phyloP scores from a whole-genome alignment of 2,888 invertebrate species.

The Tolmerus cingulatus region DNA sequence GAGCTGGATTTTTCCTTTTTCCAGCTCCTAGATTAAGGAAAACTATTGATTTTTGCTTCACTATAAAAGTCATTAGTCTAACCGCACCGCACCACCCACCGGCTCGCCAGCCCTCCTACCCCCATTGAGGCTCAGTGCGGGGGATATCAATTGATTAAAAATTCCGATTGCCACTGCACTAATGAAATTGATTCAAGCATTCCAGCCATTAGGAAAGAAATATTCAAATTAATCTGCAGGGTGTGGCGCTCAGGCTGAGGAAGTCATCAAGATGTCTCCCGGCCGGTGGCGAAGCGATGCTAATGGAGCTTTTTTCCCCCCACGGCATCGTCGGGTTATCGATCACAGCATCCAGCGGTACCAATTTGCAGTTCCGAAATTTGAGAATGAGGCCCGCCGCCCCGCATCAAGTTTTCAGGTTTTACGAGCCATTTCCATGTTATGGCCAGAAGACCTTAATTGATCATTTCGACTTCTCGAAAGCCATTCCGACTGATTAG shows the following conservation, averaged over 20 bases:
- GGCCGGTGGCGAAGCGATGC: background rate
- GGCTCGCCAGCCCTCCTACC: background rate
- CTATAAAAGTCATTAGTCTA: conserved; percentile 47
- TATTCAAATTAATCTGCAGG: conserved; percentile 35
- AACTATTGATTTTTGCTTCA: conserved; percentile 46
- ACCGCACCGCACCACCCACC: conserved; percentile 32
- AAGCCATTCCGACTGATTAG: background rate
- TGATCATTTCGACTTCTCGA: background rate
- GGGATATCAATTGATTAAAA: conserved; percentile 25
- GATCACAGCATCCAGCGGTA: background rate
- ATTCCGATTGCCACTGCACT: conserved; percentile 40
- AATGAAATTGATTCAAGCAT: conserved; percentile 42
- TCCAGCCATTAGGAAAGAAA: conserved; percentile 31
- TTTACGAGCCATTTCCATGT: background rate
- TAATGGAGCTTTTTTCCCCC: conserved; percentile 9
- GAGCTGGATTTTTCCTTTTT: conserved; percentile 28
- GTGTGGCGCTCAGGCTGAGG: conserved; percentile 1
- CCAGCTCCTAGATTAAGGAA: conserved; percentile 44
- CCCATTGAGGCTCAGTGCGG: background rate
- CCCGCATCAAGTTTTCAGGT: background rate
- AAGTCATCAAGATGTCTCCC: conserved; percentile 25
- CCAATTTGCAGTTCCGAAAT: background rate
- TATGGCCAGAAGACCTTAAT: background rate
- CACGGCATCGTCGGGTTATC: background rate
- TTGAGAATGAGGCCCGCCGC: background rate